Base-by-base conservation (phyloP, 1,140 invertebrate species). In the Cherax quadricarinatus region DNA sequence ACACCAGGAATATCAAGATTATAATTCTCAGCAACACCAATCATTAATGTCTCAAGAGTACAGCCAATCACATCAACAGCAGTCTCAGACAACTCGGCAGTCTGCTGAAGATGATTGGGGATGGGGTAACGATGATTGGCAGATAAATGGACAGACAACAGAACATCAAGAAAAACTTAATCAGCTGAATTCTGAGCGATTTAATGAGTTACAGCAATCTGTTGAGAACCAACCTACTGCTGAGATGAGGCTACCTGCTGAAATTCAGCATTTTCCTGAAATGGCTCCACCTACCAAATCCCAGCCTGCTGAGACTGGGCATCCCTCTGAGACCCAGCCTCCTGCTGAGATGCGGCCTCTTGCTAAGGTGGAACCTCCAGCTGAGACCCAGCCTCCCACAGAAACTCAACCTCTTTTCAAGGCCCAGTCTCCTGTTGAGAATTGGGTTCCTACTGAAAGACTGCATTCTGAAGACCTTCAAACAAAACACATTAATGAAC, bases 101-200 rank as follows among this genome's bases (percentile, higher is more conserved):
- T 48, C 41, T n/a, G n/a, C 62, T 66, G 90, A 86, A 9, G 90
- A 91, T 81, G 85, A 86, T 4, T 91, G 90, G 90, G 90, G 78
- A 24, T 91, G 90, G 90, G 90, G 30, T 30, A 91, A 70, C 82
- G 90, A 91, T 82, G 84, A 91, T 53, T 91, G 90, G 90, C 84
- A 91, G 60, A 62, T 85, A 21, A 90, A 90, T 84, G 88, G 88
- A 41, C 88, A 83, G 66, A 41, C 24, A 41, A 16, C 66, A 30
- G 88, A 78, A n/a, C 62, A 30, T 21, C 78, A 87, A 53, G n/a
- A 86, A 73, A 60, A 53, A 30, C 62, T n/a, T 60, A 6, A 41
- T 30, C 41, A 12, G 51, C 51, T 41, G 14, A 60, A n/a, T 6
- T 51, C 51, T 53, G 51, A 41, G 49, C 5, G 51, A 86, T 14